Evolutionary conservation across 1,140 invertebrate genomes (phyloP), one percentile per base, ranked within the genome.

Genomic region (Pectinophora gossypiella): DNA sequence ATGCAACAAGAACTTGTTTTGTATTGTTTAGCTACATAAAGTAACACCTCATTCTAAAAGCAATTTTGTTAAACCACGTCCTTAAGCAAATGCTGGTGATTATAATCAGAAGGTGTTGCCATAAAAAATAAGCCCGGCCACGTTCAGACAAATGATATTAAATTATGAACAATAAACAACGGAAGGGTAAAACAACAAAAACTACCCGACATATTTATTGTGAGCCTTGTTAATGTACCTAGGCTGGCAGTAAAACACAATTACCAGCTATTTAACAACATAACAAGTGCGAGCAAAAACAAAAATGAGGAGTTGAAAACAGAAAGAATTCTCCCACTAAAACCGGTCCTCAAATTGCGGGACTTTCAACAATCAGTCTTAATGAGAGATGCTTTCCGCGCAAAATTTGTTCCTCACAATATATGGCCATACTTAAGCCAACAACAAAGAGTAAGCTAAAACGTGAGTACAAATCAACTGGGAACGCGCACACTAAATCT

Each of bases 371-470:
- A 54, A 71, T 66, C 68, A 59, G 48, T 69, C 66, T 72, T 70
- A 75, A 73, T 63, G 74, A 68, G 63, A 58, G 53, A 72, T 78
- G 36, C 69, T 73, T 58, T 78, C 73, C 53, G 54, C 75, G 69
- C 59, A 51, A 69, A 71, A 80, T 80, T 80, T 76, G 71, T 78
- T 68, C 63, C 56, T 57, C 58, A 62, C 61, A 64, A 84, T 80
- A 81, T 79, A 82, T 79, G 74, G 72, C 73, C 36, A 71, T 69
- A 66, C 62, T 80, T 71, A 76, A 74, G 56, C 61, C 43, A 62
- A 56, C 68, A 64, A 81, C 77, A 80, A 81, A 82, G 77, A 77
- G 68, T 66, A 66, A 54, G 57, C 52, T 59, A 61, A 72, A 65
- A 69, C 65, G 56, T 54, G 62, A 52, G 56, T 68, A 77, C 77